Conservation (phyloP, 2,797 vertebrate species). For the Nannoperca obscura region DNA sequence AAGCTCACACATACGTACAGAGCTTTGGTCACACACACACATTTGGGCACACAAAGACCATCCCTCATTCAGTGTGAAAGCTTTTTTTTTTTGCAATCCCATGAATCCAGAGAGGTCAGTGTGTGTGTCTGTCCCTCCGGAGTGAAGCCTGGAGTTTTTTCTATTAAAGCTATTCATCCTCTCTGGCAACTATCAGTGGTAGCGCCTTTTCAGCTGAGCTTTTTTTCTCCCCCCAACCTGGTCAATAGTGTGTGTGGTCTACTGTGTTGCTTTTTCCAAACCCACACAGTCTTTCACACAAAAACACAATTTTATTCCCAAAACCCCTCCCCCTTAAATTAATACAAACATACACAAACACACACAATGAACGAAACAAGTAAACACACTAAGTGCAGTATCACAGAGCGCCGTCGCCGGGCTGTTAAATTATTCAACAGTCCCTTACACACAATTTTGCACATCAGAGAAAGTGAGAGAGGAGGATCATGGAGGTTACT, state of each 20-base stretch:
- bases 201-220: conserved; percentile 53
- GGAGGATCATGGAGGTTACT: conserved; percentile 31
- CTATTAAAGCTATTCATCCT: conserved; percentile 78
- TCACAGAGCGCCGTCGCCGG: conserved; percentile 48
- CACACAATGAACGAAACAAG: conserved; percentile 45
- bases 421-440: conserved; percentile 70
- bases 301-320: conserved; percentile 9
- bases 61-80: conserved; percentile 57
- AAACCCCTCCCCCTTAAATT: conserved; percentile 36
- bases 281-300: conserved; percentile 31
- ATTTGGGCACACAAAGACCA: conserved; percentile 54
- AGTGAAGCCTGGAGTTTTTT: conserved; percentile 70
- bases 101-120: conserved; percentile 56
- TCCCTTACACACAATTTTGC: conserved; percentile 67
- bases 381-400: conserved; percentile 50
- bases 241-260: conserved; percentile 67
- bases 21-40: conserved; percentile 41
- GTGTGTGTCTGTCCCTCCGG: conserved; percentile 43
- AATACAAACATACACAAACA: conserved; percentile 29
- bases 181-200: conserved; percentile 63
- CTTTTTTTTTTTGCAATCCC: conserved; percentile 61
- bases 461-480: conserved; percentile 64
- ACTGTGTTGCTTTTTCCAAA: conserved; percentile 54
- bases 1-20: conserved; percentile 11
- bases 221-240: conserved; percentile 29